Percentiles rank a stretch among this genome's conserved stretches.
Evolutionary conservation across 2,113 vertebrate species (phyloP).

Genomic region (Lepisosteus osseus): DNA sequence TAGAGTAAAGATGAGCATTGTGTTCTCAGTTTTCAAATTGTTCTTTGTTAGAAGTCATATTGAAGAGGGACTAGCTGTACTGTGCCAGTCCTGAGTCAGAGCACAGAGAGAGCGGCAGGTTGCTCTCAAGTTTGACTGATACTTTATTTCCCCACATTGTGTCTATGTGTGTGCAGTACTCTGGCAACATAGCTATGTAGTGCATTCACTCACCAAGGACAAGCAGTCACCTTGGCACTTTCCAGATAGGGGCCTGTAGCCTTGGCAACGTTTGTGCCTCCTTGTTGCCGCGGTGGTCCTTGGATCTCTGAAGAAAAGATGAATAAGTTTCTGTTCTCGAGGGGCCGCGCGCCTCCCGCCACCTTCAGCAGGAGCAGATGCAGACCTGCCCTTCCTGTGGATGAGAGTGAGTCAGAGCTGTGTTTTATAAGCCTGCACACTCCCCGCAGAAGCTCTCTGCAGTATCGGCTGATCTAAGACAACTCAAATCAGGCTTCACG

Average conservation of each 20-base stretch:
- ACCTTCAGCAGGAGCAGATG: background rate
- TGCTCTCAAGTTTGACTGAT: too few species aligned
- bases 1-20: too few species aligned
- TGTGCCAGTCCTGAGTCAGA: too few species aligned
- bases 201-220: background rate
- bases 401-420: background rate
- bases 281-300: background rate
- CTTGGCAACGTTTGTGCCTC: background rate
- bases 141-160: background rate
- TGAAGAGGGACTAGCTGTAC: too few species aligned
- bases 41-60: too few species aligned
- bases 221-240: background rate
- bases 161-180: background rate
- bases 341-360: background rate
- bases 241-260: background rate
- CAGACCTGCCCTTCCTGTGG: too few species aligned
- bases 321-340: background rate
- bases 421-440: background rate
- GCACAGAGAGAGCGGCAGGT: too few species aligned
- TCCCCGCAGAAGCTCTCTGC: too few species aligned
- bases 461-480: too few species aligned
- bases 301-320: background rate
- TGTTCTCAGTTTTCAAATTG: too few species aligned
- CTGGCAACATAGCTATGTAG: background rate
- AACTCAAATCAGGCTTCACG: too few species aligned